A percentile compares a stretch with the other conserved stretches of the same genome.
phyloP scores from a whole-genome alignment of 2,113 vertebrate species.

The Morone chrysops region DNA sequence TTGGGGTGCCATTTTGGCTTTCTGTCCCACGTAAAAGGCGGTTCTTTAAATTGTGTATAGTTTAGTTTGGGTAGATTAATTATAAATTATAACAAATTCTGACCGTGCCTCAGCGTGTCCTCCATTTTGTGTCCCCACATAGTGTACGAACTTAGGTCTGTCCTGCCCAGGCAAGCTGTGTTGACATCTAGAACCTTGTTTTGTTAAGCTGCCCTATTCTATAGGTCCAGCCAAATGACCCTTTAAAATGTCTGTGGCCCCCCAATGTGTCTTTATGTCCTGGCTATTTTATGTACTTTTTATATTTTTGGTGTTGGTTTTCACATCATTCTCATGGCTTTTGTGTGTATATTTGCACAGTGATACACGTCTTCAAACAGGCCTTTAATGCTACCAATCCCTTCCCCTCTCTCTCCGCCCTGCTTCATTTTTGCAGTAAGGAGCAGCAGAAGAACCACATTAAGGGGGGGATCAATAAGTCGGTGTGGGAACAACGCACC shows the following conservation, averaged over 20 bases:
- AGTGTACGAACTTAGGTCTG: slow-evolving; percentile 65
- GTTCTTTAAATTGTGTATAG: slow-evolving; percentile 14
- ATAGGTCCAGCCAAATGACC: slow-evolving; percentile 63
- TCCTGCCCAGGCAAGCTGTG: slow-evolving; percentile 57
- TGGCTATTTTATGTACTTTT: slow-evolving; percentile 65
- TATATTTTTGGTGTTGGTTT: slow-evolving; percentile 69
- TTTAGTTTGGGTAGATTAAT: slow-evolving; percentile 14
- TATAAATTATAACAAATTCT: slow-evolving; percentile 24
- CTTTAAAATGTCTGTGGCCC: slow-evolving; percentile 66
- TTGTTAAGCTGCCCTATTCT: slow-evolving; percentile 43
- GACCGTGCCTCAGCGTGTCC: slow-evolving; percentile 55
- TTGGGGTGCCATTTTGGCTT: slow-evolving; percentile 13
- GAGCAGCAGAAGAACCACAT: slow-evolving; percentile 94
- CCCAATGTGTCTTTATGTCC: slow-evolving; percentile 64
- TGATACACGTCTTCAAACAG: not conserved
- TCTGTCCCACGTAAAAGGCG: not conserved
- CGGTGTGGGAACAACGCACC: slow-evolving; percentile 96
- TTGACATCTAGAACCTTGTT: slow-evolving; percentile 48
- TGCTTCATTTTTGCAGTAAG: slow-evolving; percentile 84
- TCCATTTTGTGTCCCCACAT: slow-evolving; percentile 55
- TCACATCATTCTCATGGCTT: slow-evolving; percentile 64
- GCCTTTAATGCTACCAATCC: slow-evolving; percentile 18
- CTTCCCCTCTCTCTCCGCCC: slow-evolving; percentile 25
- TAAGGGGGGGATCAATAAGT: slow-evolving; percentile 85
- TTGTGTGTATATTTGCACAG: slow-evolving; percentile 45